These are phyloP conservation scores for Sericinus montela DNA, from an alignment of 2,888 invertebrate genomes.

Conservation along the genomic window DNA sequence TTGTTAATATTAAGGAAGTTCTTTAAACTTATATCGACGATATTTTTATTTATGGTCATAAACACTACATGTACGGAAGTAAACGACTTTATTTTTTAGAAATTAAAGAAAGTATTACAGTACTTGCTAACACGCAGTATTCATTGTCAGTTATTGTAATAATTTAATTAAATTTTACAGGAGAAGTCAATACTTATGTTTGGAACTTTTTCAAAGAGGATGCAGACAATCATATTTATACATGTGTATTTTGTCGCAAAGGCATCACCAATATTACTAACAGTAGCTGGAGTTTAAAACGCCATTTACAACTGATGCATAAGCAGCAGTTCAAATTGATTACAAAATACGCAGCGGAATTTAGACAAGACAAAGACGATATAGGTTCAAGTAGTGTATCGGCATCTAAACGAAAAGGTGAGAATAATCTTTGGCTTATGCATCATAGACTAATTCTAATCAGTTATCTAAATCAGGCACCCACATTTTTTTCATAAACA, in stretches of 20 bases:
- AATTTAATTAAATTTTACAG: constrained; percentile 8
- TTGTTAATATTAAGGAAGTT: no score
- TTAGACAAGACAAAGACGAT: background rate
- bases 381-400: background rate
- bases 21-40: no score
- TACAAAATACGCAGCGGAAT: constrained; percentile 4
- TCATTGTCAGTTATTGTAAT: no score
- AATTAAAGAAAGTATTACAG: background rate
- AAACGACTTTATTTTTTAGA: no score
- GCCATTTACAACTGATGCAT: constrained; percentile 9
- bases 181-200: background rate
- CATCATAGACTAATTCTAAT: no score
- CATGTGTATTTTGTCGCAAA: constrained; percentile 15
- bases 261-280: constrained; percentile 1
- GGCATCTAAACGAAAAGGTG: background rate
- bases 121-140: no score
- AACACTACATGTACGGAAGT: no score
- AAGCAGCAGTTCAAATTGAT: constrained; percentile 2
- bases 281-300: constrained; percentile 14
- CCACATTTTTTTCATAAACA: no score
- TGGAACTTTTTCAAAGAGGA: constrained; percentile 19
- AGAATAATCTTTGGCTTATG: background rate
- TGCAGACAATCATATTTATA: constrained; percentile 3
- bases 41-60: no score
- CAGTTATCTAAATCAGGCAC: no score